A percentile compares a stretch with the other conserved stretches of the same genome.
These are phyloP conservation scores for Callocephalon fimbriatum DNA, from an alignment of 2,113 vertebrate genomes.

Conservation along the genomic window DNA sequence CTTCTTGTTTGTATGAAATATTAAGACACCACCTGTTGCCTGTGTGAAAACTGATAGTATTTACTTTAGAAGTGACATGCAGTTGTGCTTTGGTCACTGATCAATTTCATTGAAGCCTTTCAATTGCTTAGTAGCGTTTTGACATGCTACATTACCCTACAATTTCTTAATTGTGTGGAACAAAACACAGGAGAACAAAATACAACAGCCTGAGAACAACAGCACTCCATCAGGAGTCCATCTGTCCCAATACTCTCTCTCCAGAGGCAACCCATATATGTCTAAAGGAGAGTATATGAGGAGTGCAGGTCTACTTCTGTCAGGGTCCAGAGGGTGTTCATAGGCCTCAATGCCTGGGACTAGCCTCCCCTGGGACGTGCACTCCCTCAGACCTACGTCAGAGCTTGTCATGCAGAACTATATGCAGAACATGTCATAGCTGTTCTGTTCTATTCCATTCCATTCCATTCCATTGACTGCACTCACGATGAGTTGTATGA, in stretches of 20 bases:
- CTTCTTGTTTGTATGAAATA: not conserved
- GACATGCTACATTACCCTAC: not conserved
- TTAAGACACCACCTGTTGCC: not conserved
- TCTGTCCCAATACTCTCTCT: not conserved
- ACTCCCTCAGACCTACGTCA: too few species aligned
- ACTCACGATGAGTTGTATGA: too few species aligned
- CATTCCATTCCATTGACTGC: too few species aligned
- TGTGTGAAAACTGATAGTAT: not conserved
- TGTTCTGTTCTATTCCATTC: too few species aligned
- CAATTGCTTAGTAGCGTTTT: not conserved
- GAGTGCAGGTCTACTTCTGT: not conserved
- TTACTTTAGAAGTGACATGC: not conserved
- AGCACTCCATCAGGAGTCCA: not conserved
- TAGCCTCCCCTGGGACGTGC: too few species aligned
- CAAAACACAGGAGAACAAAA: not conserved
- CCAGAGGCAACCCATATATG: not conserved
- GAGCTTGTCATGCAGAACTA: too few species aligned
- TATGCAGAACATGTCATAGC: too few species aligned
- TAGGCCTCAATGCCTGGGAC: too few species aligned
- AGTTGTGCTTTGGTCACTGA: fast-evolving
- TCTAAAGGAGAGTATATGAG: not conserved
- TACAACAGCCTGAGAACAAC: not conserved
- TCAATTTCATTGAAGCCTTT: not conserved
- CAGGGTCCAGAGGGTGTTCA: not conserved
- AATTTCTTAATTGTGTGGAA: not conserved